A percentile compares a stretch with the other conserved stretches of the same genome.
phyloP scores from a whole-genome alignment of 2,797 vertebrate genomes.

The Poeciliopsis gracilis region DNA sequence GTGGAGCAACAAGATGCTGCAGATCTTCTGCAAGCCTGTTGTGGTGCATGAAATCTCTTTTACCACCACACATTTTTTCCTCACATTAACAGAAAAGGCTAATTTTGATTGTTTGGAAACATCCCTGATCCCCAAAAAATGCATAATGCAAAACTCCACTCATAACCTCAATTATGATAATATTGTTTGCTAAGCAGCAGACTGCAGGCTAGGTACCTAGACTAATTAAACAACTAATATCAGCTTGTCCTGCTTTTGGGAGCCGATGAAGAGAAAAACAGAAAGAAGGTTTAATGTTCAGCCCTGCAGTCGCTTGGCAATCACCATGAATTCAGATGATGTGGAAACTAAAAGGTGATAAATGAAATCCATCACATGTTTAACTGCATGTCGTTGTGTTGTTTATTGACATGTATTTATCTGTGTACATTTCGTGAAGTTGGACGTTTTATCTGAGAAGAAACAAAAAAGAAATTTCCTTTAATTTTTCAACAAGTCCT shows the following conservation, averaged over 20 bases:
- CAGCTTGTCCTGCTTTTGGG: not conserved
- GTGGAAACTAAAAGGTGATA: not conserved
- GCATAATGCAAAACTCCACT: not conserved
- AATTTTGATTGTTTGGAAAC: not conserved
- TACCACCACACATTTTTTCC: not conserved
- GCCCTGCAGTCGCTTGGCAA: not conserved
- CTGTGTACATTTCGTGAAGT: not conserved
- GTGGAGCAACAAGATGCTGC: not conserved
- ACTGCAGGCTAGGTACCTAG: not conserved
- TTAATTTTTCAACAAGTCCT: conserved; percentile 7
- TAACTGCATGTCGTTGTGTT: not conserved
- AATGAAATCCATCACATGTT: not conserved
- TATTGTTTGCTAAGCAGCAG: not conserved
- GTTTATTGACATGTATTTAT: not conserved
- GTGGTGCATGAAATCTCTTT: not conserved
- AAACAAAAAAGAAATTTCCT: not conserved
- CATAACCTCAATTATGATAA: not conserved
- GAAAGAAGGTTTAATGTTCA: not conserved
- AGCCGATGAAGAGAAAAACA: not conserved
- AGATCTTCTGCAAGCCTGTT: not conserved
- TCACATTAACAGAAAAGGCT: not conserved
- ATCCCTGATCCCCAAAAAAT: not conserved
- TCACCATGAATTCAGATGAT: not conserved
- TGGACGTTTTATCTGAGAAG: conserved; percentile 1
- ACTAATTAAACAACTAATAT: not conserved